A percentile compares a stretch with the other conserved stretches of the same genome.
phyloP scores from a whole-genome alignment of 2,797 vertebrate genomes.

The Bradypodion pumilum region DNA sequence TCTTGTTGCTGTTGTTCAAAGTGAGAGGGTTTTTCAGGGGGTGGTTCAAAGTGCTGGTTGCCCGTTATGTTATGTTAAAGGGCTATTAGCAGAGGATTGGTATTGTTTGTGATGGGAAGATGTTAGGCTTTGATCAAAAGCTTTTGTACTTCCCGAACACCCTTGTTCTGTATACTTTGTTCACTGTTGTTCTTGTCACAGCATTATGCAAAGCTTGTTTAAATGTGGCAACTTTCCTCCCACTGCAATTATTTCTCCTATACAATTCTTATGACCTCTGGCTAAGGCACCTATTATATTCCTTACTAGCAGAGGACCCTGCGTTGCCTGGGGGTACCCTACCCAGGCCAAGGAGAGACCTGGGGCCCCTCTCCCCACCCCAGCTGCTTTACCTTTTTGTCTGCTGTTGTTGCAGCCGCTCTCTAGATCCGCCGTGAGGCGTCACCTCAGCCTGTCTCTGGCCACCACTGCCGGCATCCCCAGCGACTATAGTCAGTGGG shows the following conservation, averaged over 20 bases:
- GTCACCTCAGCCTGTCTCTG: no score
- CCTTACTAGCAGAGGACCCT: no score
- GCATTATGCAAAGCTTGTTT: constrained; percentile 58
- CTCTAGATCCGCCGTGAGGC: no score
- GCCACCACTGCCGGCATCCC: no score
- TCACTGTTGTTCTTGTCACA: constrained; percentile 45
- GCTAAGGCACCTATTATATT: constrained; percentile 39
- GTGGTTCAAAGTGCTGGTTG: constrained; percentile 1
- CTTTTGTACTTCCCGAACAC: constrained; percentile 39
- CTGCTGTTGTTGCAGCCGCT: no score
- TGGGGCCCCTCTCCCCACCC: no score
- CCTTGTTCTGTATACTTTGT: constrained; percentile 47
- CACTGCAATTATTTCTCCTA: constrained; percentile 11
- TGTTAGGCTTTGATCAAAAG: constrained; percentile 47
- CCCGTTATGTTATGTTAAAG: constrained; percentile 26
- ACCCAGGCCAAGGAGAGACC: no score
- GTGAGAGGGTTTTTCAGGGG: not conserved
- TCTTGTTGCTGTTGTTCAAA: constrained; percentile 35
- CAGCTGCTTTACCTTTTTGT: no score
- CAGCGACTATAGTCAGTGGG: no score
- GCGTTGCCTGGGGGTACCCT: no score
- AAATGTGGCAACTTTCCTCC: constrained; percentile 19
- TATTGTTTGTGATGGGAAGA: rapidly evolving
- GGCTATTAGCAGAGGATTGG: constrained; percentile 18
- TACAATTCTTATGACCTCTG: constrained; percentile 53